Evolutionary conservation across 2,113 vertebrate genomes (phyloP).

Genomic region (Leiothrix lutea): DNA sequence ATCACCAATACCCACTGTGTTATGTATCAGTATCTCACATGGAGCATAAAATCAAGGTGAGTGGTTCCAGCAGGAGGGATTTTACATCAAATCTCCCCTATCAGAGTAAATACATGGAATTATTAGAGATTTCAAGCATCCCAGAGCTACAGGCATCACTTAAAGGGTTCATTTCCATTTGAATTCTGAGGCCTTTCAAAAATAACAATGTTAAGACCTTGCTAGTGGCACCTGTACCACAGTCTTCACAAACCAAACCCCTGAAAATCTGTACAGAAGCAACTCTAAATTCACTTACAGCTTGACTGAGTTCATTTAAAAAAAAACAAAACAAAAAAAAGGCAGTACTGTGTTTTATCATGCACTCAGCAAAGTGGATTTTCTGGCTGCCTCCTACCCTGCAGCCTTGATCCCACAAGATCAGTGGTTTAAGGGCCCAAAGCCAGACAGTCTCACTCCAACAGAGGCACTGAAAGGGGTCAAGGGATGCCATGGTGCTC

Average conservation of each 20-base stretch:
- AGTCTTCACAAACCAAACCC: background rate
- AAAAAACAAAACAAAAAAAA: no score
- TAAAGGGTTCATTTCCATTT: background rate
- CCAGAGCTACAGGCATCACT: background rate
- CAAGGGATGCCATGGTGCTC: background rate
- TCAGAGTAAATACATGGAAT: background rate
- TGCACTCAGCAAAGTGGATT: background rate
- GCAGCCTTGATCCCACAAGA: background rate
- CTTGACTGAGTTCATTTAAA: background rate
- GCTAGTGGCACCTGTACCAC: background rate
- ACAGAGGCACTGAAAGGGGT: background rate
- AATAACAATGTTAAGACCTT: background rate
- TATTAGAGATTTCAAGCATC: background rate
- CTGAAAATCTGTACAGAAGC: background rate
- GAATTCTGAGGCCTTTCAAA: background rate
- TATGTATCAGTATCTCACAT: background rate
- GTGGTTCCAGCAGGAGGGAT: background rate
- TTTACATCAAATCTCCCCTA: background rate
- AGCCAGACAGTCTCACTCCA: background rate
- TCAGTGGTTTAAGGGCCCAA: background rate
- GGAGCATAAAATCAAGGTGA: background rate
- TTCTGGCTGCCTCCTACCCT: background rate
- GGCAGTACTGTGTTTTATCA: background rate
- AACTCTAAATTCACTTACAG: background rate
- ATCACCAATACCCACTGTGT: background rate